Evolutionary conservation across 2,888 invertebrate species (phyloP), one percentile per base, ranked within the genome.

Genomic region (Mythimna pallens): DNA sequence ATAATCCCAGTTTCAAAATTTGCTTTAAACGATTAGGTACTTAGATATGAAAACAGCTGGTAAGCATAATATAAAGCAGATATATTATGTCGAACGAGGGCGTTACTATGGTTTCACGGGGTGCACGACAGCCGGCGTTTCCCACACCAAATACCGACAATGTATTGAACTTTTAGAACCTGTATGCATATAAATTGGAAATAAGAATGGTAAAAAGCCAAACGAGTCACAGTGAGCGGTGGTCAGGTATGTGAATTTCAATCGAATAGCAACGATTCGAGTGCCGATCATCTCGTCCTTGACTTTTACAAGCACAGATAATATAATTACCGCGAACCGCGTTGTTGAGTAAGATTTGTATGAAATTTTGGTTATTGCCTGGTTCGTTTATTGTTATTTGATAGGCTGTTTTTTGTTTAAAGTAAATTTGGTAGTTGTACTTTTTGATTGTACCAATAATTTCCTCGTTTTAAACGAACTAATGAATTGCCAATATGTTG

Each of bases 291-390:
- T 83, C 82, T 68, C 79, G 80, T 63, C 91, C 91, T 91, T 91
- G 91, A 91, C 90, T 86, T 91, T 91, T 90, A 88, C 66, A 83
- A 87, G 81, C 81, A 68, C 65, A 43, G 59, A 83, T 86, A 87
- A 87, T 89, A 83, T 86, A 87, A 87, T 89, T 86, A 88, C 63
- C 40, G 58, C 57, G 67, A 64, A 55, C 58, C 80, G 59, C 65
- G 76, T 68, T 70, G n/a, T 76, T 76, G 76, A 64, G 85, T 73
- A 85, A 87, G 64, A 76, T 79, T 70, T 67, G 64, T 63, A 47
- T 54, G 73, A 69, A 76, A 73, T 80, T 87, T 80, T 61, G 67
- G 70, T 81, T 65, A 6, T 65, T 54, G 73, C 72, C 70, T 76
- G 72, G 63, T 70, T 74, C 69, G 72, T 76, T 77, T 65, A 72